These are phyloP conservation scores for Cassiopea andromeda DNA, from an alignment of 30 jellyfish, hydroid and myxozoan species.

Conservation along the genomic window DNA sequence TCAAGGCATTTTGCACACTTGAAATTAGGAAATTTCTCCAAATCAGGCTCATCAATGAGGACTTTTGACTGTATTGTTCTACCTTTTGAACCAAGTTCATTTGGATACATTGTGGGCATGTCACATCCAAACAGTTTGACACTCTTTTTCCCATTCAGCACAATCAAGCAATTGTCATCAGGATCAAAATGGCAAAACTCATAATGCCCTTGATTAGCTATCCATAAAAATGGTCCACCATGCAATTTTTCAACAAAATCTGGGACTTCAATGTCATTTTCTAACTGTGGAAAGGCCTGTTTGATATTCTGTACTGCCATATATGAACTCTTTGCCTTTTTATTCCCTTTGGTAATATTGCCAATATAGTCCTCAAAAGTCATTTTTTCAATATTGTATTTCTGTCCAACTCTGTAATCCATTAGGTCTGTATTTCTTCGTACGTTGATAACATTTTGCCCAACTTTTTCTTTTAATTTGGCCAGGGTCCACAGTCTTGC, in stretches of 20 bases:
- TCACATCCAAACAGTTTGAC: constrained; percentile 87
- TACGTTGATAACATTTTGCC: constrained; percentile 80
- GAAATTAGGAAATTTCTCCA: constrained; percentile 64
- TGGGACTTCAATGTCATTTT: constrained; percentile 68
- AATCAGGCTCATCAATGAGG: constrained; percentile 78
- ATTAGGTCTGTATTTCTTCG: constrained; percentile 82
- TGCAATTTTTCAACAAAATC: constrained; percentile 85
- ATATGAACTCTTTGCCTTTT: constrained; percentile 75
- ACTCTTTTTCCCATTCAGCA: constrained; percentile 79
- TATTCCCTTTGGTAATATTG: constrained; percentile 58
- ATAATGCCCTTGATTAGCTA: constrained; percentile 88
- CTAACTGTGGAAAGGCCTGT: constrained; percentile 92
- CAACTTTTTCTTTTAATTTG: constrained; percentile 73
- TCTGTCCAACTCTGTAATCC: constrained; percentile 89
- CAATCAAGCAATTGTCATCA: constrained; percentile 85
- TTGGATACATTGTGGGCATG: constrained; percentile 81
- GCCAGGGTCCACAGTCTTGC: constrained; percentile 86
- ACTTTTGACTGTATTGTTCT: constrained; percentile 92
- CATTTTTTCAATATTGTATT: constrained; percentile 91
- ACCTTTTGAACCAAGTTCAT: constrained; percentile 96
- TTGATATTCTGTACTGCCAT: constrained; percentile 97
- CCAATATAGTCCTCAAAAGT: constrained; percentile 79
- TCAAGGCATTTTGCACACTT: constrained; percentile 66
- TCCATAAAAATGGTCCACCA: constrained; percentile 97
- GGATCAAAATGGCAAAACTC: constrained; percentile 99